These are phyloP conservation scores for Megaleporinus macrocephalus DNA, from an alignment of 2,113 vertebrate genomes.

Conservation along the genomic window DNA sequence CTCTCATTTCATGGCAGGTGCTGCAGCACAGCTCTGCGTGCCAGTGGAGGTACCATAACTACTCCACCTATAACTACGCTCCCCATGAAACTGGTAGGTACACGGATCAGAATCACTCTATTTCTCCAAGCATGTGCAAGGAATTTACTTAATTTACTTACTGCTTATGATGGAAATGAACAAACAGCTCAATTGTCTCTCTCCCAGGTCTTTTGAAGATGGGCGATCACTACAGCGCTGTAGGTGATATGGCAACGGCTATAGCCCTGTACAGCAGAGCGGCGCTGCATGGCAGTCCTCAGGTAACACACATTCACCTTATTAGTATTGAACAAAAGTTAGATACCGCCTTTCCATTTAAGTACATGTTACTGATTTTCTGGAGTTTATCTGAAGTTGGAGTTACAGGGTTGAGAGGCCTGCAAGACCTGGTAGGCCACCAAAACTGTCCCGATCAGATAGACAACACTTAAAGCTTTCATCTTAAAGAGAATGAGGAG, in stretches of 20 bases:
- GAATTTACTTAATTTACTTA: no score
- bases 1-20: slow-evolving; percentile 71
- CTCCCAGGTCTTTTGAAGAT: slow-evolving; percentile 88
- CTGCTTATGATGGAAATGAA: slow-evolving; percentile 22
- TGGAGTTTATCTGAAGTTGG: no score
- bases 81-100: slow-evolving; percentile 86
- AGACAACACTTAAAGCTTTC: no score
- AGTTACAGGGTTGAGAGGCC: no score
- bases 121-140: no score
- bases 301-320: slow-evolving; percentile 76
- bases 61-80: slow-evolving; percentile 85
- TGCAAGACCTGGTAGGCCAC: no score
- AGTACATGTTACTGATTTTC: no score
- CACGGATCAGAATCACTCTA: neutral
- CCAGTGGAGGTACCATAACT: slow-evolving; percentile 90
- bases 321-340: no score
- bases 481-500: no score
- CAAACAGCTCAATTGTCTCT: slow-evolving; percentile 7
- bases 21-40: slow-evolving; percentile 80
- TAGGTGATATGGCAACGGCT: slow-evolving; percentile 73
- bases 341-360: no score
- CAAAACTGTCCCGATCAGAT: no score
- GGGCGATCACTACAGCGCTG: slow-evolving; percentile 88
- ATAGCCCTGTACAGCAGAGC: slow-evolving; percentile 88
- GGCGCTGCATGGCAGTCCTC: slow-evolving; percentile 84